These are phyloP conservation scores for Pachycephala philippinensis DNA, from an alignment of 2,113 vertebrate species.

Conservation along the genomic window DNA sequence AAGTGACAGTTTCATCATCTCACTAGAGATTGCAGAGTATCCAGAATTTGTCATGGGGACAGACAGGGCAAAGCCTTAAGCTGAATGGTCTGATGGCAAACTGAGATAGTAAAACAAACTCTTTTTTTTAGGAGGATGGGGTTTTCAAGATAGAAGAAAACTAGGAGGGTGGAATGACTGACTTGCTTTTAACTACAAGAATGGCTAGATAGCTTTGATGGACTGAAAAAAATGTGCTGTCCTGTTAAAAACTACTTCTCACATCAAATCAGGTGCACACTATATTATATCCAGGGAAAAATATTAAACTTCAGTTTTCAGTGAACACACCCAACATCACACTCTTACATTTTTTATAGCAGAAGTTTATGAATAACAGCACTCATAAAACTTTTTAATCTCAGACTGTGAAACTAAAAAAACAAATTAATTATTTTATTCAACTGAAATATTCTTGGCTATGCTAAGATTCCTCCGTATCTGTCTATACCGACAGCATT, in stretches of 20 bases:
- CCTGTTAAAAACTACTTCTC: not conserved
- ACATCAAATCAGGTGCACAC: not conserved
- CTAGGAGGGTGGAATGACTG: not conserved
- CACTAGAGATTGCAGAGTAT: not conserved
- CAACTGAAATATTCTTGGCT: not conserved
- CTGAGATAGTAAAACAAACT: not conserved
- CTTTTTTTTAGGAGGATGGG: not conserved
- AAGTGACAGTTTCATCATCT: not conserved
- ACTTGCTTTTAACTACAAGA: not conserved
- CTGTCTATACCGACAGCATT: not conserved
- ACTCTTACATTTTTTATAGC: not conserved
- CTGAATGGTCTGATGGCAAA: not conserved
- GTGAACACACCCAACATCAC: not conserved
- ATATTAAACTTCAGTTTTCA: not conserved
- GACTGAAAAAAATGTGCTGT: not conserved
- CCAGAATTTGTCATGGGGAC: not conserved
- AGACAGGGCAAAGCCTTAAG: not conserved
- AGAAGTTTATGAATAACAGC: not conserved
- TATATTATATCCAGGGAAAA: not conserved
- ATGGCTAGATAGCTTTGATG: not conserved
- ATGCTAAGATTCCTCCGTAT: not conserved
- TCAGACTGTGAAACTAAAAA: not conserved
- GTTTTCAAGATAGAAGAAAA: not conserved
- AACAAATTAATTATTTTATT: not conserved
- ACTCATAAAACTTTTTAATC: not conserved